Percentiles rank a stretch among this genome's conserved stretches.
Evolutionary conservation across 2,113 vertebrate genomes (phyloP).

Genomic region (Pituophis catenifer): DNA sequence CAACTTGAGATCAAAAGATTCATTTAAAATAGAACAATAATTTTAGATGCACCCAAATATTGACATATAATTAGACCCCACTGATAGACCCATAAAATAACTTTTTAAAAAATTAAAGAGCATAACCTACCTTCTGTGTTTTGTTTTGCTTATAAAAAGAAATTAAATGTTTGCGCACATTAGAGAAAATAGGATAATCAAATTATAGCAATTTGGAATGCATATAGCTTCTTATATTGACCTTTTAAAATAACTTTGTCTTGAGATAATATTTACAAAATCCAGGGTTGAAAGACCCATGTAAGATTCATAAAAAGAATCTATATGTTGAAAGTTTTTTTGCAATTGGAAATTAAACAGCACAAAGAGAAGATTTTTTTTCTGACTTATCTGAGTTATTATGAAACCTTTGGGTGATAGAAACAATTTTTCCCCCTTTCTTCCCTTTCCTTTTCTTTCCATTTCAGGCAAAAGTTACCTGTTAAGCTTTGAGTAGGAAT

Average conservation of each 20-base stretch:
- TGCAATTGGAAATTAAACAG: background rate
- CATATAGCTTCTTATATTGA: background rate
- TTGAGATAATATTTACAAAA: background rate
- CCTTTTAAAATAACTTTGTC: background rate
- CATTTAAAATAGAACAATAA: constrained; percentile 43
- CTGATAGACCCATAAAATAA: background rate
- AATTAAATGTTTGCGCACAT: background rate
- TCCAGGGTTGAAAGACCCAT: background rate
- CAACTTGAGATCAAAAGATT: constrained; percentile 53
- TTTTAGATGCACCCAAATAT: background rate
- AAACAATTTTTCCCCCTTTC: background rate
- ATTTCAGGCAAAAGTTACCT: background rate
- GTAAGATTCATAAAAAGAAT: background rate
- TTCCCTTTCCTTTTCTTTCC: background rate
- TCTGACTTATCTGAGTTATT: background rate
- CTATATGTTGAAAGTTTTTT: background rate
- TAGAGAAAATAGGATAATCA: constrained; percentile 5
- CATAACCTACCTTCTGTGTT: background rate
- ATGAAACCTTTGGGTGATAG: background rate
- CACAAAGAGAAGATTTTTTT: background rate
- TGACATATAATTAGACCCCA: constrained; percentile 29
- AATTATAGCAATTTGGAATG: accelerated
- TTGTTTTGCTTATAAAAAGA: constrained; percentile 9
- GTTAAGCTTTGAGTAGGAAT: background rate
- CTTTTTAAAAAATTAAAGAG: background rate